Evolutionary conservation across 2,113 vertebrate species (phyloP).

Genomic region (Lucifuga dentata): DNA sequence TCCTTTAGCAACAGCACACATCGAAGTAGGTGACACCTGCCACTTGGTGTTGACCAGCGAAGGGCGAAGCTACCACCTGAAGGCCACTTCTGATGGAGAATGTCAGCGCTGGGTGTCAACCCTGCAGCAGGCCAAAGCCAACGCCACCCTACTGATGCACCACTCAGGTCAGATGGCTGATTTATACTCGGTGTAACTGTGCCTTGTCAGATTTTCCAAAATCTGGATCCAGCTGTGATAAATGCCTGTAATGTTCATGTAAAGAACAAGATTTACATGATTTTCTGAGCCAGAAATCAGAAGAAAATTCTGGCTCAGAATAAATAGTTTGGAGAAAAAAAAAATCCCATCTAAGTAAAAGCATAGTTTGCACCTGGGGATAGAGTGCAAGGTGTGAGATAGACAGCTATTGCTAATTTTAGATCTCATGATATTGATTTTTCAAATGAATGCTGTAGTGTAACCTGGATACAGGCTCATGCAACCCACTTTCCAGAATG

Average conservation of each 20-base stretch:
- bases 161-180: slow-evolving; percentile 87
- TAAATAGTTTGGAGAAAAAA: no score
- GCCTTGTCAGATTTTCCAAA: no score
- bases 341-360: no score
- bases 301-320: no score
- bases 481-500: slow-evolving; percentile 41
- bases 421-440: no score
- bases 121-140: slow-evolving; percentile 92
- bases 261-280: no score
- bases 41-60: slow-evolving; percentile 91
- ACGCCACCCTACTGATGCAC: slow-evolving; percentile 87
- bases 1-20: slow-evolving; percentile 89
- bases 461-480: slow-evolving; percentile 37
- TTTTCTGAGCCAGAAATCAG: no score
- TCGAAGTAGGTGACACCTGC: slow-evolving; percentile 92
- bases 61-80: slow-evolving; percentile 93
- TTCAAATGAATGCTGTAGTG: not conserved
- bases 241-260: no score
- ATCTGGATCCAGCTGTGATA: no score
- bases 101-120: slow-evolving; percentile 93
- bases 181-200: not conserved
- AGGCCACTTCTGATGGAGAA: slow-evolving; percentile 91
- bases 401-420: no score
- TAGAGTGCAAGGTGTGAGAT: no score
- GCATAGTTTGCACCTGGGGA: no score